Evolutionary conservation across 2,888 invertebrate genomes (phyloP), one percentile per base, ranked within the genome.

Genomic region (Pristionchus arcanus): DNA sequence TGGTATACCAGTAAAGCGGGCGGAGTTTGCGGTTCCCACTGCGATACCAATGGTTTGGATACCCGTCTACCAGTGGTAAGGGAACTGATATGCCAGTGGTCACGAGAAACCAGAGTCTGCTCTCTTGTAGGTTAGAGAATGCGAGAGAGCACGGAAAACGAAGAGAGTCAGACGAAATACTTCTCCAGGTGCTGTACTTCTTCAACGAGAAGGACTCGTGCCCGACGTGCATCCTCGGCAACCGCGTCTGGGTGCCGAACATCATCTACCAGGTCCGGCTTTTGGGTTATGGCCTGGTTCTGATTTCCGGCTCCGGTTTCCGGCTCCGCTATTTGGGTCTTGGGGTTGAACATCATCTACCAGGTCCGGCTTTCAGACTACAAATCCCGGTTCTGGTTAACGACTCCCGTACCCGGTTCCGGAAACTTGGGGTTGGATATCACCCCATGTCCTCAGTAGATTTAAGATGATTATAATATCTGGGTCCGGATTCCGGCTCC

Each of bases 191-290:
- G 31, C 90, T 92, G 19, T 94, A 92, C 90, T 90, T 89, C 89
- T 94, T 94, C 92, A 93, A 94, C 88, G 94, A 94, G 68, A 77
- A 91, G 5, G 92, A 93, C 42, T 94, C 94, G 16, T 95, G 95
- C 91, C 91, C 91, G 49, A 94, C 93, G 42, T 95, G 95, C 84
- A 94, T 93, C 90, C 90, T 95, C 42, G 93, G 92, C 81, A 94
- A 95, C 91, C 91, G 94, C 16, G 92, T 95, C 37, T 95, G 95
- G 94, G 91, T 93, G 37, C 93, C 93, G 4, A 93, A 93, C 88
- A 91, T 93, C 92, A 92, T 93, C 88, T 93, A 93, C 90, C 93
- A 93, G 92, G 93, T 91, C n/a, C 28, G 81, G 34, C 7, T 49
- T 49, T 49, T 9, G 13, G 42, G 9, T 49, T 3, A 49, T 49